These are phyloP conservation scores for Zoanthus sansibaricus DNA, from an alignment of 92 coral and sea anemone genomes.

Conservation along the genomic window DNA sequence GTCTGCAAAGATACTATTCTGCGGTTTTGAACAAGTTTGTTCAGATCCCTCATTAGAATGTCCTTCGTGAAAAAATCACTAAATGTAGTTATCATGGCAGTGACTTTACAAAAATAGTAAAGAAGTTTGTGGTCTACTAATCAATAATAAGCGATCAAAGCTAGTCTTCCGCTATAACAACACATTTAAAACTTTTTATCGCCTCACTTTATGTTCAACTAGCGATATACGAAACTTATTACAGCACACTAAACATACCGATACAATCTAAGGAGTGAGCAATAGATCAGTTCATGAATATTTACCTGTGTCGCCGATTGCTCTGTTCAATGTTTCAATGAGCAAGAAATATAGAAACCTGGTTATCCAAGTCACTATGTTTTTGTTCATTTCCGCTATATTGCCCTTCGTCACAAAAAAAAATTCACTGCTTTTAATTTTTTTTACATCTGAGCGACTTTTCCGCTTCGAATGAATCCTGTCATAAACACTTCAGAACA, in stretches of 20 bases:
- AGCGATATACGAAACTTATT: not conserved
- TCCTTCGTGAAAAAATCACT: not conserved
- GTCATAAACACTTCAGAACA: not conserved
- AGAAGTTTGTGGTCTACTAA: not conserved
- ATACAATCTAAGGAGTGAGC: not conserved
- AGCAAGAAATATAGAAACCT: slow-evolving; percentile 7
- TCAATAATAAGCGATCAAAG: not conserved
- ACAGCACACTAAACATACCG: not conserved
- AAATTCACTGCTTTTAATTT: not conserved
- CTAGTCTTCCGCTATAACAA: slow-evolving; percentile 21
- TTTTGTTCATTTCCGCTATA: slow-evolving; percentile 37
- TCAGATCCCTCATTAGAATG: not conserved
- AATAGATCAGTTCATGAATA: not conserved
- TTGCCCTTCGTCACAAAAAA: slow-evolving; percentile 16
- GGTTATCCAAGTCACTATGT: slow-evolving; percentile 31
- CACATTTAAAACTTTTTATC: not conserved
- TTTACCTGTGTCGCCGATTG: slow-evolving; percentile 24
- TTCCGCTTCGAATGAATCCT: slow-evolving; percentile 30
- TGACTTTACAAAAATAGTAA: not conserved
- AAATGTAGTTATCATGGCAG: not conserved
- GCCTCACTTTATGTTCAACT: not conserved
- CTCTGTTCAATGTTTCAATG: slow-evolving; percentile 7
- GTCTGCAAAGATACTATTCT: slow-evolving; percentile 12
- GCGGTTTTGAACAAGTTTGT: slow-evolving; percentile 13
- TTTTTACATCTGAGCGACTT: not conserved